phyloP scores from a whole-genome alignment of 2,888 invertebrate species.

The Cybosia mesomella region DNA sequence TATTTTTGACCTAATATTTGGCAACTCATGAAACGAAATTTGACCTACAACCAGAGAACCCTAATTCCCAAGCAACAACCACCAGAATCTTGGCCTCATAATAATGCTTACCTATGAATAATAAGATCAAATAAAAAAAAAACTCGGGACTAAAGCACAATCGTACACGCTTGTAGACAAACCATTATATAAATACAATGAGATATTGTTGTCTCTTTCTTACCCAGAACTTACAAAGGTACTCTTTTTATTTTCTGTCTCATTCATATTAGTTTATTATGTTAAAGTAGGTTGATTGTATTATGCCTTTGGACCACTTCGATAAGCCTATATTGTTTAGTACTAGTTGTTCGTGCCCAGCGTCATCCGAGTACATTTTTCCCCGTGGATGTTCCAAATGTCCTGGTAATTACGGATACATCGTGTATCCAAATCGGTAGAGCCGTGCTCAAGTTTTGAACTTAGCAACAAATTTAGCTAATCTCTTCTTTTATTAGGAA shows the following conservation, averaged over 20 bases:
- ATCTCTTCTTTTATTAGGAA: too few species aligned
- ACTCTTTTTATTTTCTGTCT: conserved; percentile 58
- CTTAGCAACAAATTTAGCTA: too few species aligned
- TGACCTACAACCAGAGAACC: conserved; percentile 41
- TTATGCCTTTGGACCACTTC: conserved; percentile 10
- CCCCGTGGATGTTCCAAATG: too few species aligned
- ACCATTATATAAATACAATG: conserved; percentile 83
- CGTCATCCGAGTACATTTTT: too few species aligned
- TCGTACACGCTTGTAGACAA: conserved; percentile 81
- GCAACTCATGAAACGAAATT: background rate
- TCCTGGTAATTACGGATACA: too few species aligned
- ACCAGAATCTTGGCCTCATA: conserved; percentile 64
- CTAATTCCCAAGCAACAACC: conserved; percentile 53
- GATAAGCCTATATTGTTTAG: background rate
- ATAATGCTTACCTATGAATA: conserved; percentile 84
- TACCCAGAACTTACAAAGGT: conserved; percentile 56
- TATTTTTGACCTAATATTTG: background rate
- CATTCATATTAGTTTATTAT: conserved; percentile 71
- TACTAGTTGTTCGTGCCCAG: background rate
- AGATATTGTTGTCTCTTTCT: conserved; percentile 63
- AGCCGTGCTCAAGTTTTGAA: too few species aligned
- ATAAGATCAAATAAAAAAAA: conserved; percentile 79
- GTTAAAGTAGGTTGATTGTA: conserved; percentile 54
- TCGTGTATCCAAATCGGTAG: too few species aligned
- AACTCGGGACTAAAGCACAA: conserved; percentile 73